A percentile compares a stretch with the other conserved stretches of the same genome.
Conservation (phyloP, 2,113 vertebrate genomes). For the Sylvietta virens region DNA sequence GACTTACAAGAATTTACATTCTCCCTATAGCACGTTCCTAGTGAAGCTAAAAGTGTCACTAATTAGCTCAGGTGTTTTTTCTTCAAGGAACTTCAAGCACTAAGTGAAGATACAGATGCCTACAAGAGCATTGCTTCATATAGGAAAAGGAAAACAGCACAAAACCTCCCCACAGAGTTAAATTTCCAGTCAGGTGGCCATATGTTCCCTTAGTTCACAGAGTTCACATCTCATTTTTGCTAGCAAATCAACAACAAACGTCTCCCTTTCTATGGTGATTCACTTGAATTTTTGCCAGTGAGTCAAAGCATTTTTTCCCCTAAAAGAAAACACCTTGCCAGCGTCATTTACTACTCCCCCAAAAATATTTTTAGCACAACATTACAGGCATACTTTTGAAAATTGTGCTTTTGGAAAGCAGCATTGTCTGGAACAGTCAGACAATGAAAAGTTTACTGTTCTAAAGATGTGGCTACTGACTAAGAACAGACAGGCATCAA, state of each 20-base stretch:
- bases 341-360: neutral
- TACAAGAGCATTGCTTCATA: neutral
- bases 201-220: neutral
- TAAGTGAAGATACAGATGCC: neutral
- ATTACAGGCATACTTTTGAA: neutral
- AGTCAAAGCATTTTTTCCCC: neutral
- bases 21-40: neutral
- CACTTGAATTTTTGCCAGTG: neutral
- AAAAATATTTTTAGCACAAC: neutral
- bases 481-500: neutral
- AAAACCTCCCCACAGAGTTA: neutral
- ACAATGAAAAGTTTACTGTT: neutral
- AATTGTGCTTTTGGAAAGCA: neutral
- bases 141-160: neutral
- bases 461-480: neutral
- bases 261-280: neutral
- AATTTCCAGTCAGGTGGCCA: neutral
- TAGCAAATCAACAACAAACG: neutral
- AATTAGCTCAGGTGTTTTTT: neutral
- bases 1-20: neutral
- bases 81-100: neutral
- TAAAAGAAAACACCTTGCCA: neutral
- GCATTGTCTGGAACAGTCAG: neutral
- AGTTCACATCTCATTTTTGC: neutral
- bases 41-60: neutral